Percentiles rank a stretch among this genome's conserved stretches.
These are phyloP conservation scores for Dipodomys merriami DNA, from an alignment of 2,113 vertebrate species.

Conservation along the genomic window DNA sequence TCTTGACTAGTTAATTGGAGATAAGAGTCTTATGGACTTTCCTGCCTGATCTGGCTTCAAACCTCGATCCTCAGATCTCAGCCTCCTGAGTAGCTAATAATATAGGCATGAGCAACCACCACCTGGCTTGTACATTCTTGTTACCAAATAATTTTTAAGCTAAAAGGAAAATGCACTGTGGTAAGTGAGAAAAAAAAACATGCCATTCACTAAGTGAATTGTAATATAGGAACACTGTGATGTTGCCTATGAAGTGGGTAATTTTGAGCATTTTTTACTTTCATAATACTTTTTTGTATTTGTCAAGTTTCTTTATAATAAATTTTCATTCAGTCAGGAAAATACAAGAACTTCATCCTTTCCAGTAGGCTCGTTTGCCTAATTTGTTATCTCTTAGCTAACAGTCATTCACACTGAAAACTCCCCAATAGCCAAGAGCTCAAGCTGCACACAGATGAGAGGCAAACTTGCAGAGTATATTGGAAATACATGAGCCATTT, in stretches of 20 bases:
- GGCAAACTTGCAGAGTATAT: slow-evolving; percentile 70
- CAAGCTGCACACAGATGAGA: slow-evolving; percentile 10
- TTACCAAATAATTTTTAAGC: slow-evolving; percentile 17
- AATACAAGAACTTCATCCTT: background rate
- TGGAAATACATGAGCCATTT: slow-evolving; percentile 76
- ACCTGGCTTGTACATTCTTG: background rate
- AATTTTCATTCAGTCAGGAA: slow-evolving; percentile 8
- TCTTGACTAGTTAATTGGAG: no score
- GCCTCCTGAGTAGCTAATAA: no score
- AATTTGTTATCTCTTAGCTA: background rate
- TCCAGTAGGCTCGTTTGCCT: background rate
- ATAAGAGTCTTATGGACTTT: no score
- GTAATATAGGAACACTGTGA: background rate
- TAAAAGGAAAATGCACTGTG: background rate
- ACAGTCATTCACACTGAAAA: slow-evolving; percentile 10
- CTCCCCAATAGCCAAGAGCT: background rate
- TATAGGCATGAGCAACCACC: no score
- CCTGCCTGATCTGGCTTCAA: no score
- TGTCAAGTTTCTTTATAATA: background rate
- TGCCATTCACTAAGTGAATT: background rate
- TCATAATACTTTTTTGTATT: background rate
- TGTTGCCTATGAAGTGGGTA: background rate
- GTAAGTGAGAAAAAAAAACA: slow-evolving; percentile 4
- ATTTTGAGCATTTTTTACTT: slow-evolving; percentile 26
- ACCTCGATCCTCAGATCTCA: no score